Evolutionary conservation across 2,113 vertebrate genomes (phyloP), one percentile per base, ranked within the genome.

Genomic region (Corythaixoides concolor): DNA sequence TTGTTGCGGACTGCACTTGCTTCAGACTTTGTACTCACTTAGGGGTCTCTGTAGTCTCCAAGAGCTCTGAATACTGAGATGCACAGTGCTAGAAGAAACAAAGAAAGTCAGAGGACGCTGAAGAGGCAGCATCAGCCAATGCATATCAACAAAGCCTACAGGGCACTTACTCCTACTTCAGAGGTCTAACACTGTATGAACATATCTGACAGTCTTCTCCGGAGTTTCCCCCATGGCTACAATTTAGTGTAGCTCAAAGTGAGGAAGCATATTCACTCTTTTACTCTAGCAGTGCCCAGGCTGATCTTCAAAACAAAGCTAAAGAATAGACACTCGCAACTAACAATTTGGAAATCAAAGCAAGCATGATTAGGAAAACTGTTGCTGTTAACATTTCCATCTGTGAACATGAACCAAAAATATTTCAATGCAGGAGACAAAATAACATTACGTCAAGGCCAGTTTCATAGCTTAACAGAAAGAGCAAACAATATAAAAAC

Each of bases 1-100:
- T 2, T 68, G 37, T 55, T 67, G 33, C 33, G 68, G 72, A 39
- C 15, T 39, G n/a, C 43, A 60, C 35, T 81, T 16, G 20, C 19
- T 39, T 78, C 77, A 83, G 67, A 17, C 12, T 89, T 78, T 30
- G 37, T 97, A 98, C 99, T 99, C 84, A 99, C 99, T 99, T 99
- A 35, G 99, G 99, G 33, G 99, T 99, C 96, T 99, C 99, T 5
- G 99, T 99, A 56, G 99, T 99, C 96, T 99, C 99, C 94, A 99
- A 97, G 74, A 99, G 98, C 94, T 99, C 99, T 2, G 99, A 99
- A 96, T 99, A 99, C 91, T 99, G 99, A 49, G 99, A 99, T 88
- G 99, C 99, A 97, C 99, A 99, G 96, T 99, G 99, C 99, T 99
- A 97, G 67, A 62, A 92, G 85, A 96, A 95, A 93, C 47, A 90